phyloP scores from a whole-genome alignment of 2,113 vertebrate genomes.

The Passer montanus region DNA sequence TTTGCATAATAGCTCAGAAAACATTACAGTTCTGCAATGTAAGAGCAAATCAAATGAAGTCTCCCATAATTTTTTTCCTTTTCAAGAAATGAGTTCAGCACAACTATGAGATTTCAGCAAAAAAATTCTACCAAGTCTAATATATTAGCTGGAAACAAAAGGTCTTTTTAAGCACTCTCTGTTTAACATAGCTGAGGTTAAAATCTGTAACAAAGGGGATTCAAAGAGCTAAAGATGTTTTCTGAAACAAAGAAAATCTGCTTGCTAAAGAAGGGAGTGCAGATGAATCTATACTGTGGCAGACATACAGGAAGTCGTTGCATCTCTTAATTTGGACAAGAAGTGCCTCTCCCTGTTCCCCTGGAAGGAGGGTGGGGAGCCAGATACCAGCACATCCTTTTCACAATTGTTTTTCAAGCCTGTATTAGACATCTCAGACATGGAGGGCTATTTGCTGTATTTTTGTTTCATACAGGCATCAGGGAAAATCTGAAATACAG shows the following conservation, averaged over 20 bases:
- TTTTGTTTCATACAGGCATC: not conserved
- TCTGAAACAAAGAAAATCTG: not conserved
- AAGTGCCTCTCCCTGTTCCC: constrained; percentile 53
- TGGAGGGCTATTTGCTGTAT: not conserved
- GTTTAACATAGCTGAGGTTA: not conserved
- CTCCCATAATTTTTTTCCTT: not conserved
- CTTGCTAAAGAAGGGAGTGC: not conserved
- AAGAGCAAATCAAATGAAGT: not conserved
- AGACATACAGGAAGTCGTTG: not conserved
- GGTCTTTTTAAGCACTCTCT: not conserved
- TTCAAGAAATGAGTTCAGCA: not conserved
- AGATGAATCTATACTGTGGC: not conserved
- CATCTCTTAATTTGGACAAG: constrained; percentile 26
- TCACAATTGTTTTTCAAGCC: constrained; percentile 12
- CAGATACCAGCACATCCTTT: constrained; percentile 29
- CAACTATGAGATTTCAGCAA: not conserved
- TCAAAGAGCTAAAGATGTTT: not conserved
- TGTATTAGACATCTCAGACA: not conserved
- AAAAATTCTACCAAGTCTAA: not conserved
- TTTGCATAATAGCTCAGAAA: not conserved
- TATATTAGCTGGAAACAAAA: not conserved
- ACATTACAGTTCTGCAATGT: not conserved
- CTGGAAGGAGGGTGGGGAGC: constrained; percentile 38
- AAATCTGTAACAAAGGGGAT: not conserved
- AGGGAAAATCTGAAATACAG: not conserved